A percentile compares a stretch with the other conserved stretches of the same genome.
Evolutionary conservation across 2,888 invertebrate species (phyloP).

Genomic region (Dynastes grantii): DNA sequence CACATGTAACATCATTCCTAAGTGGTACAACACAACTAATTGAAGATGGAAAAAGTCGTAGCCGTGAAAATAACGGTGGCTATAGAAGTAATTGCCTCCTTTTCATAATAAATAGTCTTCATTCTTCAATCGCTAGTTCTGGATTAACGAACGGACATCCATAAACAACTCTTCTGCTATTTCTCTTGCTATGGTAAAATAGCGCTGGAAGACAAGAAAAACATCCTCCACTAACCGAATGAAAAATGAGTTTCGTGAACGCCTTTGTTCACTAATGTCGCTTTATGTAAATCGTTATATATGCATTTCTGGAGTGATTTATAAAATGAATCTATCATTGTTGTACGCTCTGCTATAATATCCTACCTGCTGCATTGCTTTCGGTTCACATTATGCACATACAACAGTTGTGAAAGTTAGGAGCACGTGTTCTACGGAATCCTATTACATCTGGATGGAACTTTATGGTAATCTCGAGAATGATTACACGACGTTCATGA

Average conservation of each 20-base stretch:
- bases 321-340: constrained; percentile 45
- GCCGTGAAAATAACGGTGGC: neutral
- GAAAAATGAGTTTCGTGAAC: constrained; percentile 40
- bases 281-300: constrained; percentile 44
- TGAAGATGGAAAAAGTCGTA: neutral
- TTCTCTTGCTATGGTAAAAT: neutral
- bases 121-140: constrained; percentile 19
- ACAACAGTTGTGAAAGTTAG: constrained; percentile 25
- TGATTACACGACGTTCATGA: constrained; percentile 25
- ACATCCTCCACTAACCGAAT: constrained; percentile 35
- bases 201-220: constrained; percentile 18
- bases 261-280: constrained; percentile 39
- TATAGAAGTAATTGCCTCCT: neutral
- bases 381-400: constrained; percentile 11
- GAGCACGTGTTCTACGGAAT: constrained; percentile 39
- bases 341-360: constrained; percentile 26
- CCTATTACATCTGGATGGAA: constrained; percentile 21
- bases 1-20: neutral
- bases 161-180: constrained; percentile 34
- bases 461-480: constrained; percentile 28
- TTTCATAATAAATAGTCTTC: constrained; percentile 23
- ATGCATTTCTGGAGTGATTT: constrained; percentile 37
- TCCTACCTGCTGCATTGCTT: constrained; percentile 31
- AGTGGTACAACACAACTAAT: neutral
- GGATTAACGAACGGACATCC: constrained; percentile 31